These are phyloP conservation scores for Colossoma macropomum DNA, from an alignment of 2,113 vertebrate species.

Conservation along the genomic window DNA sequence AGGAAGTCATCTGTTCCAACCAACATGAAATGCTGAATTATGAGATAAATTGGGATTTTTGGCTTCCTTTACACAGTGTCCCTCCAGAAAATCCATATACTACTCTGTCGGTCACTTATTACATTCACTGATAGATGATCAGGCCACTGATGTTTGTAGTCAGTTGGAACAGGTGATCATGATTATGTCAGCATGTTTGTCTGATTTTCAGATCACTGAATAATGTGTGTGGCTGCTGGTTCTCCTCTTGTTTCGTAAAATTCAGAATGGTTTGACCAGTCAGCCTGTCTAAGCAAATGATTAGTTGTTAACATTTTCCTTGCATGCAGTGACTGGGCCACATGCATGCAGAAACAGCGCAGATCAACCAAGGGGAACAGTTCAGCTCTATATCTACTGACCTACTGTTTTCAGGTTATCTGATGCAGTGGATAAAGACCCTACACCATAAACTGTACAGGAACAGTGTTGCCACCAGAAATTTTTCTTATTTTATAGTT, in stretches of 20 bases:
- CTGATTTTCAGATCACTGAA: background rate
- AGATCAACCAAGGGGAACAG: background rate
- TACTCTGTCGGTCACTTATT: no score
- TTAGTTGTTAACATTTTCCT: slow-evolving; percentile 5
- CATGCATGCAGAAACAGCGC: slow-evolving; percentile 20
- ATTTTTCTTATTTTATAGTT: no score
- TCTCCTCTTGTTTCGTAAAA: background rate
- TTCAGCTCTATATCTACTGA: background rate
- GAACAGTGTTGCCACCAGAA: no score
- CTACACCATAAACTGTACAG: background rate
- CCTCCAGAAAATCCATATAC: no score
- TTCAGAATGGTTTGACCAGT: background rate
- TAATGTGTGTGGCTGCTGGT: background rate
- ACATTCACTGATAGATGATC: background rate
- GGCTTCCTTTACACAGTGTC: no score
- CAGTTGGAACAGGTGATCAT: background rate
- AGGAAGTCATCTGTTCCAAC: no score
- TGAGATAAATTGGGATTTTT: no score
- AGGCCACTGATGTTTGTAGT: background rate
- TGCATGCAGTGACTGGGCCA: background rate
- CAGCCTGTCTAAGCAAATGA: background rate
- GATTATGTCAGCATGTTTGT: background rate
- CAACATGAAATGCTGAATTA: no score
- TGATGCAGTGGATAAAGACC: background rate
- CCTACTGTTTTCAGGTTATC: background rate